Percentiles rank a stretch among this genome's conserved stretches.
phyloP scores from a whole-genome alignment of 2,797 vertebrate genomes.

The Megaceryle alcyon region DNA sequence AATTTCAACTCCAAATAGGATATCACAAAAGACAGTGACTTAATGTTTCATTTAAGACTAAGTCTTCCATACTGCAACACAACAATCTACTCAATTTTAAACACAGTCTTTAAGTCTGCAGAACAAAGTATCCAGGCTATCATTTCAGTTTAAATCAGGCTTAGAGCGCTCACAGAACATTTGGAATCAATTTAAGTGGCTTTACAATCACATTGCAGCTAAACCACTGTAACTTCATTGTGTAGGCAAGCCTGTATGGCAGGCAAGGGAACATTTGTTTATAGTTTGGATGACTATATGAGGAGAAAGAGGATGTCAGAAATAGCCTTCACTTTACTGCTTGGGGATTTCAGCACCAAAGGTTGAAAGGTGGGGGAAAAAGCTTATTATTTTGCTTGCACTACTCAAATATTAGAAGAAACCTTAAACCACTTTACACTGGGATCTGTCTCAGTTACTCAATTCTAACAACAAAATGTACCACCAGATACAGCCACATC shows the following conservation, averaged over 20 bases:
- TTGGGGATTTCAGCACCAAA: constrained; percentile 16
- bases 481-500: background rate
- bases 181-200: constrained; percentile 62
- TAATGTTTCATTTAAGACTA: constrained; percentile 17
- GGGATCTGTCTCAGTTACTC: background rate
- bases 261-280: constrained; percentile 45
- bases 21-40: constrained; percentile 13
- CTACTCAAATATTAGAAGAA: constrained; percentile 3
- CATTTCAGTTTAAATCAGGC: constrained; percentile 36
- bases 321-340: background rate
- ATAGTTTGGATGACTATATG: constrained; percentile 25
- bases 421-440: constrained; percentile 20
- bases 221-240: constrained; percentile 60
- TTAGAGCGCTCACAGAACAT: constrained; percentile 42
- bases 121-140: background rate
- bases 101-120: background rate
- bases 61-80: background rate
- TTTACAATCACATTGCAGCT: constrained; percentile 51
- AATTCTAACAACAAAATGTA: background rate
- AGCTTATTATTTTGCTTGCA: constrained; percentile 23
- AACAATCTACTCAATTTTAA: background rate
- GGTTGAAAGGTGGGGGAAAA: background rate
- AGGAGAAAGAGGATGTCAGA: constrained; percentile 33
- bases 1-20: background rate
- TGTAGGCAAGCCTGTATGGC: background rate